Conservation (phyloP, 1,140 invertebrate genomes). For the Semibalanus balanoides region DNA sequence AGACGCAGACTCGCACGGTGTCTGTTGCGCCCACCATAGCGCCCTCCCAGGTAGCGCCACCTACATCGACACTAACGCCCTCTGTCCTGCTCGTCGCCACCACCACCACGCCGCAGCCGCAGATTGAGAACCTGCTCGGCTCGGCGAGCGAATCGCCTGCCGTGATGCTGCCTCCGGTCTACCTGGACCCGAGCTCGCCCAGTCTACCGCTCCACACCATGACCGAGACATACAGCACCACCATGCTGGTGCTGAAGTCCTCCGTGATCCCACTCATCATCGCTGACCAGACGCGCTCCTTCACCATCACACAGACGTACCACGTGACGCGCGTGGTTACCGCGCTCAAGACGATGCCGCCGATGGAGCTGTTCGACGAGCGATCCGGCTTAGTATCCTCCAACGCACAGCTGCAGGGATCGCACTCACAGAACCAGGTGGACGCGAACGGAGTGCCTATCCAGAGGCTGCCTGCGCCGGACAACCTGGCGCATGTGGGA, state of each 20-base stretch:
- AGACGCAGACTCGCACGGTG: conserved; percentile 28
- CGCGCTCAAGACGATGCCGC: conserved; percentile 71
- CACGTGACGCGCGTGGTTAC: conserved; percentile 68
- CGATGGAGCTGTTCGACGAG: conserved; percentile 60
- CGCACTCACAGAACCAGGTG: conserved; percentile 46
- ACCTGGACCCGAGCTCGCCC: conserved; percentile 52
- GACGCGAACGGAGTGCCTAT: conserved; percentile 31
- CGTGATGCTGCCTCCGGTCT: conserved; percentile 49
- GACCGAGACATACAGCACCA: conserved; percentile 80
- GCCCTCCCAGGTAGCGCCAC: conserved; percentile 35
- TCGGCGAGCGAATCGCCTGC: conserved; percentile 7
- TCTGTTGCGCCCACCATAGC: conserved; percentile 30
- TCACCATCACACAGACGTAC: conserved; percentile 75
- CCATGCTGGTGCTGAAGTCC: conserved; percentile 68
- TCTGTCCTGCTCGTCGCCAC: conserved; percentile 44
- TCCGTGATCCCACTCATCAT: conserved; percentile 65
- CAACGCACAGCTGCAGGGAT: conserved; percentile 68
- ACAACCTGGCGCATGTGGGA: conserved; percentile 30
- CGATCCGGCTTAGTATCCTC: conserved; percentile 53
- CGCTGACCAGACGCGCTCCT: conserved; percentile 33
- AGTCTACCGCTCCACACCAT: conserved; percentile 55
- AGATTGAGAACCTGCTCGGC: not conserved
- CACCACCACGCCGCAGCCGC: conserved; percentile 36
- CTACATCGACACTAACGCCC: conserved; percentile 67
- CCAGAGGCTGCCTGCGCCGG: conserved; percentile 18